Conservation (phyloP, 2,888 invertebrate species). For the Lasioglossum calceatum region DNA sequence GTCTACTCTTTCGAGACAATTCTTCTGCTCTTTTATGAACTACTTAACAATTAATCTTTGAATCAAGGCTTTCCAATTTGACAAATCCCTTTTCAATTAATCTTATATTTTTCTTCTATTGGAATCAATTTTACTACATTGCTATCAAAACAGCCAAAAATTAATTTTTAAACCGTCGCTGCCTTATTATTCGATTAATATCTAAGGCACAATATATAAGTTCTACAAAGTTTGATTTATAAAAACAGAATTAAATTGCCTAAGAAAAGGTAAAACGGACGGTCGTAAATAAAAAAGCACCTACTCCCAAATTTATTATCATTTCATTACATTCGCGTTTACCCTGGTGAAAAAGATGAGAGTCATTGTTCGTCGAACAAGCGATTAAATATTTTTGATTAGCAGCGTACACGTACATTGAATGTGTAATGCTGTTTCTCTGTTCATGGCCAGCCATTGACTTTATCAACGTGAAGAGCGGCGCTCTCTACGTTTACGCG, state of each 20-base stretch:
- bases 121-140: neutral
- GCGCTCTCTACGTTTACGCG: neutral
- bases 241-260: neutral
- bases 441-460: neutral
- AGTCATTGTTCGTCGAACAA: neutral
- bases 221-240: neutral
- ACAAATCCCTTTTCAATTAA: neutral
- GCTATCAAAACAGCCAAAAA: neutral
- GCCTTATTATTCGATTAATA: neutral
- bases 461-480: neutral
- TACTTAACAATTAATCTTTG: neutral
- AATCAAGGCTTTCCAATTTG: too few relatives aligned
- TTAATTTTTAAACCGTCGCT: too few relatives aligned
- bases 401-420: neutral
- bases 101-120: too few relatives aligned
- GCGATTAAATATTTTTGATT: neutral
- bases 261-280: neutral
- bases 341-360: neutral
- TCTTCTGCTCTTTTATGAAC: neutral
- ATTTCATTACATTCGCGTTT: neutral
- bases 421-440: neutral
- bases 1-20: too few relatives aligned
- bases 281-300: neutral
- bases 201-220: neutral
- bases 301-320: neutral